These are phyloP conservation scores for Drosophila nebulosa DNA, from an alignment of 1,140 invertebrate species.

Conservation along the genomic window DNA sequence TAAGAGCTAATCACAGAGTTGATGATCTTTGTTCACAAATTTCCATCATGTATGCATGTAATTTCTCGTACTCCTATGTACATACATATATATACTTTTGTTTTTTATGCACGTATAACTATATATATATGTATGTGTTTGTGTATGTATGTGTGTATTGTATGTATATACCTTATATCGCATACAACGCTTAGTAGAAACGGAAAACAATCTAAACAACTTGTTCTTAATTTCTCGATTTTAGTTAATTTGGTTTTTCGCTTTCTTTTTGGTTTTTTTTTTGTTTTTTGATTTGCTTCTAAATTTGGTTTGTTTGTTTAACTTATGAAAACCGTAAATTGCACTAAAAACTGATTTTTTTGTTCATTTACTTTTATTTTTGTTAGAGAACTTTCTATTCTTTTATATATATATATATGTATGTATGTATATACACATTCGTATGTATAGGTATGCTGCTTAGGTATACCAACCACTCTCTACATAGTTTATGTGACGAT, in stretches of 20 bases:
- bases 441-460: not conserved
- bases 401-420: not conserved
- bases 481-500: slow-evolving; percentile 1
- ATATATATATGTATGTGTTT: slow-evolving; percentile 48
- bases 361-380: slow-evolving; percentile 10
- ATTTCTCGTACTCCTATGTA: slow-evolving; percentile 41
- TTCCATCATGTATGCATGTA: slow-evolving; percentile 62
- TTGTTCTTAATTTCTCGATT: slow-evolving; percentile 20
- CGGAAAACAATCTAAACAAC: slow-evolving; percentile 61
- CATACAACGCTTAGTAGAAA: slow-evolving; percentile 30
- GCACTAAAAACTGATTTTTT: slow-evolving; percentile 70
- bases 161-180: not conserved
- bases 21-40: slow-evolving; percentile 78
- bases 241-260: not conserved
- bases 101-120: slow-evolving; percentile 24
- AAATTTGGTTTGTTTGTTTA: slow-evolving; percentile 41
- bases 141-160: no score
- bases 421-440: not conserved
- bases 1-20: slow-evolving; percentile 80
- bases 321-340: slow-evolving; percentile 79
- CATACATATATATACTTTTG: slow-evolving; percentile 16
- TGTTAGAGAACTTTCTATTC: slow-evolving; percentile 44
- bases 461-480: not conserved
- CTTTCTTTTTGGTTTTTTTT: not conserved
- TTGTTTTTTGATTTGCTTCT: not conserved